Conservation (phyloP, 2,113 vertebrate genomes). For the Eulacestoma nigropectus region DNA sequence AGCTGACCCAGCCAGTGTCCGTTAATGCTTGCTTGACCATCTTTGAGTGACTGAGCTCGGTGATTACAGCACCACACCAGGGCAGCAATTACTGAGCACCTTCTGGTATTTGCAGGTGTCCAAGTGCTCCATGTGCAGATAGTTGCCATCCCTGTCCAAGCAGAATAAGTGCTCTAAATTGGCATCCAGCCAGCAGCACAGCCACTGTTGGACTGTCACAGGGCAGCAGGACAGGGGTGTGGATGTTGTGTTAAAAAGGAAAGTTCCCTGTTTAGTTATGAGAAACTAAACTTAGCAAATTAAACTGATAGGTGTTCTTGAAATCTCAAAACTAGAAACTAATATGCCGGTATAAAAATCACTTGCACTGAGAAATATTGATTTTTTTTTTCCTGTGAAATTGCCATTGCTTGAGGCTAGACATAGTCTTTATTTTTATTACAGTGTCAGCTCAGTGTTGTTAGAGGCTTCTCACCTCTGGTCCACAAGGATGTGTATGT, state of each 20-base stretch:
- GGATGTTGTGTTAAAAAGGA: neutral
- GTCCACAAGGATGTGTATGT: neutral
- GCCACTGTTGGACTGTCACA: neutral
- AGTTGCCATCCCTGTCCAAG: neutral
- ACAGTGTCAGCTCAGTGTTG: constrained; percentile 4
- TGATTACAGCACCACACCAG: neutral
- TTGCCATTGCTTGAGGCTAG: constrained; percentile 37
- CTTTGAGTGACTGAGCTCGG: neutral
- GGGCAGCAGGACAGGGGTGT: neutral
- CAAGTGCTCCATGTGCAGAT: neutral
- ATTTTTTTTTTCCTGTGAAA: constrained; percentile 7
- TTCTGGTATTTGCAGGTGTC: neutral
- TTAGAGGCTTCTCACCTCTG: constrained; percentile 49
- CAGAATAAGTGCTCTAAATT: neutral
- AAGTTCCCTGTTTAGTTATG: neutral
- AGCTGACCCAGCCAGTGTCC: neutral
- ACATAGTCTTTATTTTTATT: constrained; percentile 50
- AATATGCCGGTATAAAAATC: constrained; percentile 28
- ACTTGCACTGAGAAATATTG: constrained; percentile 27
- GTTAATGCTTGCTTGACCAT: neutral
- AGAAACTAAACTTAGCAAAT: neutral
- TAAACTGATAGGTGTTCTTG: neutral
- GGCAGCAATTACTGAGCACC: neutral
- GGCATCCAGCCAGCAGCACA: neutral
- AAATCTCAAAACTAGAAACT: neutral